Base-by-base conservation (phyloP, 2,113 vertebrate species). In the Percopsis transmontana region DNA sequence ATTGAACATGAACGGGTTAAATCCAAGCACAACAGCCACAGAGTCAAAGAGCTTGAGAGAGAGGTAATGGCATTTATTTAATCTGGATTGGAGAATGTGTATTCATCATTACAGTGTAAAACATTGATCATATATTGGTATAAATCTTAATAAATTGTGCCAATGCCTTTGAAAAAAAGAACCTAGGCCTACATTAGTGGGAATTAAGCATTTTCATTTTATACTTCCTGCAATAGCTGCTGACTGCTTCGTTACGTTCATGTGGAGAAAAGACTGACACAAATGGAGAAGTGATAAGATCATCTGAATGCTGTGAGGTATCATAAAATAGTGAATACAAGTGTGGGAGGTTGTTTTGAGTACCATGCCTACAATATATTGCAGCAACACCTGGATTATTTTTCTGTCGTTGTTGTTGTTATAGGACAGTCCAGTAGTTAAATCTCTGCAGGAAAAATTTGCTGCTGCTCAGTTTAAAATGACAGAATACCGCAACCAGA, bases 401-500 rank as follows among this genome's bases (percentile, higher is more conserved):
- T 68, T 13, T 16, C n/a, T 77, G 21, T 55, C 12, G n/a, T n/a
- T n/a, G n/a, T 33, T 33, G 27, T 27, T 27, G 27, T 33, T 33
- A 33, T 6, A 96, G 94, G 87, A 92, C 67, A 89, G 60, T 68
- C 84, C 92, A 2, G 84, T 92, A 66, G 63, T 95, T 56, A 97
- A 94, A 89, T 87, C 91, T 0, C 68, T 98, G 39, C 94, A 95
- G 53, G 96, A 98, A 16, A 96, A 94, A 72, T 57, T 99, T 73
- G 83, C 91, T 0, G 41, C 94, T 8, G 87, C 93, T 16, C 94
- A 94, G 66, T 77, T 94, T 0, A 99, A 94, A 88, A 91, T 92
- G 74, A 84, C 85, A 0, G 96, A 98, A 44, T 94, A 94, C 67
- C 94, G 97, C 8, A 98, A 99, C 86, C 95, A 98, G 84, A 86